Conservation (phyloP, 2,888 invertebrate genomes). For the Agrotis segetum region DNA sequence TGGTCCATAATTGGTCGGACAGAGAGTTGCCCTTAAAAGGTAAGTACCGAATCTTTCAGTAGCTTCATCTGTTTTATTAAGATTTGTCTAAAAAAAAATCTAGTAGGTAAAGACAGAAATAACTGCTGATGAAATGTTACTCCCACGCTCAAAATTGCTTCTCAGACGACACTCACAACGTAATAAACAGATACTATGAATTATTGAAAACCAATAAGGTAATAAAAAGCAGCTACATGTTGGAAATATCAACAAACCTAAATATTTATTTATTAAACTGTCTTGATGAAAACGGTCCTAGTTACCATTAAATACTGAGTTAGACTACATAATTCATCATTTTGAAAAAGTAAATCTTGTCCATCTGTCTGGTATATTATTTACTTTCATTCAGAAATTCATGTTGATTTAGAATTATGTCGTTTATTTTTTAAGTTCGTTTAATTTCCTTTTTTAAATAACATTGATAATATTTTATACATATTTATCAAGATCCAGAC, state of each 20-base stretch:
- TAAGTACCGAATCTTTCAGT: too few species aligned
- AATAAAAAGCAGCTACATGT: slow-evolving; percentile 7
- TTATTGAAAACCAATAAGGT: slow-evolving; percentile 17
- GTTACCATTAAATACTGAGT: slow-evolving; percentile 7
- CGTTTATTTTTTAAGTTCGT: background rate
- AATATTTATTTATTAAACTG: slow-evolving; percentile 12
- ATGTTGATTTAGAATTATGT: background rate
- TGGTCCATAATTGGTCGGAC: too few species aligned
- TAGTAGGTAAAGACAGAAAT: too few species aligned
- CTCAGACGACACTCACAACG: background rate
- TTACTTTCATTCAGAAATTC: background rate
- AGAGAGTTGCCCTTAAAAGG: too few species aligned
- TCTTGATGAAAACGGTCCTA: slow-evolving; percentile 2
- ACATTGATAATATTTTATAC: too few species aligned
- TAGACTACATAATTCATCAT: slow-evolving; percentile 13
- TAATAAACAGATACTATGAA: slow-evolving; percentile 13
- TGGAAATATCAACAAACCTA: slow-evolving; percentile 14
- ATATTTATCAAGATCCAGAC: too few species aligned
- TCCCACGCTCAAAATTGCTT: too few species aligned
- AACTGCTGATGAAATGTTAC: too few species aligned
- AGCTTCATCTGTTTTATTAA: too few species aligned
- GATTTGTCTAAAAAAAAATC: too few species aligned
- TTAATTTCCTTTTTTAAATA: background rate
- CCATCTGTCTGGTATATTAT: background rate
- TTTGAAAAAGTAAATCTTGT: background rate